These are phyloP conservation scores for Ephialtes manifestator DNA, from an alignment of 2,888 invertebrate genomes.

Conservation along the genomic window DNA sequence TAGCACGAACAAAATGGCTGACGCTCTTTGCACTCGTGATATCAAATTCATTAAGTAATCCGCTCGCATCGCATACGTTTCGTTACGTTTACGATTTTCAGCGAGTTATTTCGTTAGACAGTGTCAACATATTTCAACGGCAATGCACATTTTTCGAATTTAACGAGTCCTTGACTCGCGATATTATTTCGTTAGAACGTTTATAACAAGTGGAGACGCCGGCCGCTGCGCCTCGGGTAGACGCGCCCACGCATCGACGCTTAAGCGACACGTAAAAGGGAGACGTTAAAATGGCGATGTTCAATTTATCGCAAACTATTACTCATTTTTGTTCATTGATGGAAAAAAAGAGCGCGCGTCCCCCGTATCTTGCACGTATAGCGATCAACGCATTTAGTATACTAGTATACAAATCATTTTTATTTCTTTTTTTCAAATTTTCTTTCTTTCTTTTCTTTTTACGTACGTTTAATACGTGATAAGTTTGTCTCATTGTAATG, in stretches of 20 bases:
- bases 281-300: conserved; percentile 5
- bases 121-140: conserved; percentile 13
- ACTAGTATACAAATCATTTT: conserved; percentile 14
- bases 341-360: conserved; percentile 10
- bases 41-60: conserved; percentile 68
- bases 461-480: conserved; percentile 51
- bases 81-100: conserved; percentile 50
- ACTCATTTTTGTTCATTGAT: conserved; percentile 26
- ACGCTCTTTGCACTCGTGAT: conserved; percentile 57
- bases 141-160: conserved; percentile 54
- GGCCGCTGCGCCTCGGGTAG: conserved; percentile 78
- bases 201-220: conserved; percentile 80
- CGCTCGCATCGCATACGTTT: conserved; percentile 74
- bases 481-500: conserved; percentile 41
- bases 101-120: conserved; percentile 31
- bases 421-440: not conserved
- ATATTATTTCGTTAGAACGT: conserved; percentile 25
- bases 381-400: conserved; percentile 30
- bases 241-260: conserved; percentile 79
- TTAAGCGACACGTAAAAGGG: conserved; percentile 37
- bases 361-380: conserved; percentile 29
- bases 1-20: conserved; percentile 74
- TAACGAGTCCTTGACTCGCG: conserved; percentile 16
- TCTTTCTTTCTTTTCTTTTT: not conserved
- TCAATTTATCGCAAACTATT: not conserved